A percentile compares a stretch with the other conserved stretches of the same genome.
These are phyloP conservation scores for Tychaedon coryphoeus DNA, from an alignment of 2,113 vertebrate genomes.

Conservation along the genomic window DNA sequence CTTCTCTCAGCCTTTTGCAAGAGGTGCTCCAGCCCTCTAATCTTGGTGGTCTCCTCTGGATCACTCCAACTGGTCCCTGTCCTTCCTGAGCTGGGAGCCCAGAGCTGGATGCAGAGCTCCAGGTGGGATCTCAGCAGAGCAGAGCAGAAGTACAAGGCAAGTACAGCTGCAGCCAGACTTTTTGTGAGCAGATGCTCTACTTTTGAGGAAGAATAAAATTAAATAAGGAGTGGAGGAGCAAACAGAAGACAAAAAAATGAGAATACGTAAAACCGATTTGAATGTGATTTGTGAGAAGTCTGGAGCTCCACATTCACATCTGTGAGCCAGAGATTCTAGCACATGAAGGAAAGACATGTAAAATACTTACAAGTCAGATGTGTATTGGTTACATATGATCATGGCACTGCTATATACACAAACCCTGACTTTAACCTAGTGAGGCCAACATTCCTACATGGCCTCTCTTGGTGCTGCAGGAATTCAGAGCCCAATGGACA, in stretches of 20 bases:
- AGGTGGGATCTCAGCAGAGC: too few relatives aligned
- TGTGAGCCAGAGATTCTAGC: not conserved
- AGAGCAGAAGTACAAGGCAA: conserved; percentile 36
- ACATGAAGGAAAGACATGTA: not conserved
- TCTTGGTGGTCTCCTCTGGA: too few relatives aligned
- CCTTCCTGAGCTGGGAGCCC: too few relatives aligned
- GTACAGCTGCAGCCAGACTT: conserved; percentile 32
- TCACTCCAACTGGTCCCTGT: too few relatives aligned
- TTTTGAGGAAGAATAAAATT: conserved; percentile 7
- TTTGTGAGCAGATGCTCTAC: not conserved
- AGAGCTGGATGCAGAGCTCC: too few relatives aligned
- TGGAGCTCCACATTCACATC: not conserved
- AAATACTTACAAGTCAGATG: not conserved
- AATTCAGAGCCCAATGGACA: not conserved
- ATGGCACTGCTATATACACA: not conserved
- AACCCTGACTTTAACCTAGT: not conserved
- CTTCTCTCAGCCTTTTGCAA: too few relatives aligned
- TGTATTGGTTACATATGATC: too few relatives aligned
- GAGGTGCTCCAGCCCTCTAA: too few relatives aligned
- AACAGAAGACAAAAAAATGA: not conserved
- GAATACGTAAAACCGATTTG: not conserved
- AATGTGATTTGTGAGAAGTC: conserved; percentile 46
- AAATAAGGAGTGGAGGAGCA: not conserved
- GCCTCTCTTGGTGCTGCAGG: not conserved
- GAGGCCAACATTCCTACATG: not conserved